Percentiles rank a stretch among this genome's conserved stretches.
These are phyloP conservation scores for Geotrupes spiniger DNA, from an alignment of 2,888 invertebrate genomes.

Conservation along the genomic window DNA sequence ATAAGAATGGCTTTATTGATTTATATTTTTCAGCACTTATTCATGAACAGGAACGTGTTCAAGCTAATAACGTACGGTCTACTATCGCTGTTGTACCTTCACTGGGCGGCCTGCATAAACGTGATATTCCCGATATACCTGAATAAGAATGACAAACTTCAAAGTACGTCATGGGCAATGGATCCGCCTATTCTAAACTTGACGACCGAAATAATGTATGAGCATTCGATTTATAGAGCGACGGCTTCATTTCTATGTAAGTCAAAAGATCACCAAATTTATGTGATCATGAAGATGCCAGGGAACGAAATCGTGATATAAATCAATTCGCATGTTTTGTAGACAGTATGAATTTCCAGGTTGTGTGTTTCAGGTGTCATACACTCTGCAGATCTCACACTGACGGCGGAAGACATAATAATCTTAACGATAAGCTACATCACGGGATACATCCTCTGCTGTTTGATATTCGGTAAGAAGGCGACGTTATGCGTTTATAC, in stretches of 20 bases:
- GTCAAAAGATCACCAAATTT: too few species aligned
- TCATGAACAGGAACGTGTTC: slow-evolving; percentile 2
- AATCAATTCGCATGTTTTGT: too few species aligned
- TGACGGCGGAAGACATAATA: neutral
- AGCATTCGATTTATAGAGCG: neutral
- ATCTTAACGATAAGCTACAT: neutral
- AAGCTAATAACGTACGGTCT: slow-evolving; percentile 7
- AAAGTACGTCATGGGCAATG: slow-evolving; percentile 9
- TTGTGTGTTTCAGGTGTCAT: neutral
- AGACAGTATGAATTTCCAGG: too few species aligned
- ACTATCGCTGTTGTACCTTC: slow-evolving; percentile 8
- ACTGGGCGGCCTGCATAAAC: slow-evolving; percentile 16
- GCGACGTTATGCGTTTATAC: neutral
- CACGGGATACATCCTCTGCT: neutral
- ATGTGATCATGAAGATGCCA: too few species aligned
- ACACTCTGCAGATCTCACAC: neutral
- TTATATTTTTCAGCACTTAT: slow-evolving; percentile 8
- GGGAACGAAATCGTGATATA: too few species aligned
- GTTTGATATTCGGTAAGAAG: slow-evolving; percentile 4
- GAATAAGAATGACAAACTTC: neutral
- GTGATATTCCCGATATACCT: slow-evolving; percentile 10
- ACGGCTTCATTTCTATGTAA: slow-evolving; percentile 2
- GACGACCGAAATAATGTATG: neutral
- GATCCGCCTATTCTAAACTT: neutral
- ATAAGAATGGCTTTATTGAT: too few species aligned